Evolutionary conservation across 2,113 vertebrate species (phyloP).

Genomic region (Baryphthengus martii): DNA sequence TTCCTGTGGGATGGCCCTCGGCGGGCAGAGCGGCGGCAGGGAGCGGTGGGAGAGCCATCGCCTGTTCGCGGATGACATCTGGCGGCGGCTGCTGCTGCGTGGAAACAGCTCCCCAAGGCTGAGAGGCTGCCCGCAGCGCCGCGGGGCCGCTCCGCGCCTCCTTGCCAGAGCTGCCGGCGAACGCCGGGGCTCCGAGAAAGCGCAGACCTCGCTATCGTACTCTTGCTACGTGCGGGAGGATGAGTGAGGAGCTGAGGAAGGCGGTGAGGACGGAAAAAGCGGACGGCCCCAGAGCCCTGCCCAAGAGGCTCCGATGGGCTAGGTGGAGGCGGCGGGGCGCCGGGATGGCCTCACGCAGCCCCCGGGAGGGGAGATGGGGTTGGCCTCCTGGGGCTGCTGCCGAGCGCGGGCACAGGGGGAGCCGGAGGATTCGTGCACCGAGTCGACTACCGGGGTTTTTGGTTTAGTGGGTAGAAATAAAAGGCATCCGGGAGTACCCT

Average conservation of each 20-base stretch:
- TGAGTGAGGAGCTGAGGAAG: neutral
- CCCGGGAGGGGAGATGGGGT: neutral
- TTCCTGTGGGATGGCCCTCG: neutral
- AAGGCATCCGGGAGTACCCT: neutral
- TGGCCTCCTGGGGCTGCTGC: neutral
- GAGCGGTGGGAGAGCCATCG: neutral
- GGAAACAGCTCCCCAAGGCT: neutral
- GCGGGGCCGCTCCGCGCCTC: neutral
- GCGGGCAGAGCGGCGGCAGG: neutral
- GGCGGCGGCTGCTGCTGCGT: neutral
- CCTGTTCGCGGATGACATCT: constrained; percentile 41
- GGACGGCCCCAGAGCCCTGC: neutral
- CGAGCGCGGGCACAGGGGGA: neutral
- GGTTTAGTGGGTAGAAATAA: neutral
- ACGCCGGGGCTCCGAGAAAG: neutral
- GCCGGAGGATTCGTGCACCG: neutral
- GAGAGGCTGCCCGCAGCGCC: neutral
- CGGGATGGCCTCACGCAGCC: neutral
- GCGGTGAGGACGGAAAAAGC: no score
- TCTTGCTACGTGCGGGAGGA: fast-evolving
- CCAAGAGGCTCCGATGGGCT: neutral
- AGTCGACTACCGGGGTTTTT: neutral
- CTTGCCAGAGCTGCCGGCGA: neutral
- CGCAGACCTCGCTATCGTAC: fast-evolving
- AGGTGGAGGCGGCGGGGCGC: neutral